A percentile compares a stretch with the other conserved stretches of the same genome.
These are phyloP conservation scores for cat (Felis catus) DNA, from an alignment of 2,113 vertebrate genomes.

Conservation along the genomic window DNA sequence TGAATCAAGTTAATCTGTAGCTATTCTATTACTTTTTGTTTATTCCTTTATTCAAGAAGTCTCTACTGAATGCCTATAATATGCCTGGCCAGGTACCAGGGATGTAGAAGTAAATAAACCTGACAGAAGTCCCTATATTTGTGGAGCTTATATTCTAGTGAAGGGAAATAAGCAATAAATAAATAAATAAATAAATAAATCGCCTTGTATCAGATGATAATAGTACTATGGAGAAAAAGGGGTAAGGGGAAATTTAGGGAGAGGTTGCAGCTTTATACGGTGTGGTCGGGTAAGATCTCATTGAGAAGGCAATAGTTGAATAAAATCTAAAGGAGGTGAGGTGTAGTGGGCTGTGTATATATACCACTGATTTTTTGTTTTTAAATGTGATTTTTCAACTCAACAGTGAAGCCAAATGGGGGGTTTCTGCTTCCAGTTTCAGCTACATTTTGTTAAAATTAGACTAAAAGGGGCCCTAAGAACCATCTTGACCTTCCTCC, in stretches of 20 bases:
- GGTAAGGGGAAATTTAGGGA: neutral
- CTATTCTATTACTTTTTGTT: neutral
- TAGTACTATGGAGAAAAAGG: neutral
- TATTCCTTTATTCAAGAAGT: neutral
- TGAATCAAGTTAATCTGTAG: neutral
- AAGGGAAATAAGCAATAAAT: neutral
- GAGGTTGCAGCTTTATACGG: neutral
- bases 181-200: neutral
- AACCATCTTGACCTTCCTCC: neutral
- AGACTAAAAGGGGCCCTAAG: neutral
- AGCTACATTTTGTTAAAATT: neutral
- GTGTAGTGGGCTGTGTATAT: rapidly evolving
- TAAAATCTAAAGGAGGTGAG: neutral
- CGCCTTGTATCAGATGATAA: neutral
- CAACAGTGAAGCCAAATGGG: neutral
- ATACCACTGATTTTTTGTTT: neutral
- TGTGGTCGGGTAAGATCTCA: neutral
- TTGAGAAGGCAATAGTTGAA: neutral
- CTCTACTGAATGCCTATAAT: neutral
- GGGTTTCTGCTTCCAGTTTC: neutral
- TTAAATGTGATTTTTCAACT: neutral
- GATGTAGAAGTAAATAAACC: neutral
- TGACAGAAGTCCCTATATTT: neutral
- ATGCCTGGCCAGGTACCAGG: neutral
- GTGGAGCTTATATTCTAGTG: neutral